These are phyloP conservation scores for Caenorhabditis uteleia DNA, from an alignment of 2,888 invertebrate species.

Conservation along the genomic window DNA sequence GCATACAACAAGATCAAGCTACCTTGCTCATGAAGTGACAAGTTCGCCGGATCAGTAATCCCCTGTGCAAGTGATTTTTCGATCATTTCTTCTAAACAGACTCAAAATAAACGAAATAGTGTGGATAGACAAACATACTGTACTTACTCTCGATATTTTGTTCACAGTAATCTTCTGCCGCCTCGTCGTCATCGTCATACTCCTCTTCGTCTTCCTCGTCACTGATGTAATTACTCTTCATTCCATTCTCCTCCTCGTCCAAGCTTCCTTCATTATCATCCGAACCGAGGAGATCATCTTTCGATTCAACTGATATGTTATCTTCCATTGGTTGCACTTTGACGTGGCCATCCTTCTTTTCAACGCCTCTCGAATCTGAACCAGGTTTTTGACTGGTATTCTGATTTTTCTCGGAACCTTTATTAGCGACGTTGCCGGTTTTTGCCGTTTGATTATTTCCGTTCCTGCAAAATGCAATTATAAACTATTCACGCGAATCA, in stretches of 20 bases:
- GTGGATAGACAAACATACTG: too few relatives aligned
- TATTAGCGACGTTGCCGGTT: slow-evolving; percentile 10
- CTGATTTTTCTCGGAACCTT: slow-evolving; percentile 22
- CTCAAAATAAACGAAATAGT: too few relatives aligned
- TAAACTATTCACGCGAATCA: neutral
- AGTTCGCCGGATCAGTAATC: too few relatives aligned
- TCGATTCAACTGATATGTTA: too few relatives aligned
- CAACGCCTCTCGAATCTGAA: neutral
- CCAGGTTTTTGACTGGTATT: slow-evolving; percentile 10
- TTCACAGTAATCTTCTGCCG: too few relatives aligned
- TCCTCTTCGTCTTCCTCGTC: neutral
- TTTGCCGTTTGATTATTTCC: slow-evolving; percentile 4
- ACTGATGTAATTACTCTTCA: slow-evolving; percentile 1
- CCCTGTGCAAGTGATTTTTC: too few relatives aligned
- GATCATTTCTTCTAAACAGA: too few relatives aligned
- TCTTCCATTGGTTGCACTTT: neutral
- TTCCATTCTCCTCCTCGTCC: neutral
- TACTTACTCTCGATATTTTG: too few relatives aligned
- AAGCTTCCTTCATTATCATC: slow-evolving; percentile 2
- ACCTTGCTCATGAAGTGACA: too few relatives aligned
- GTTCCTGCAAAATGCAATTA: neutral
- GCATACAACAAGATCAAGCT: too few relatives aligned
- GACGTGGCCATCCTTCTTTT: neutral
- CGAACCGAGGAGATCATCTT: neutral
- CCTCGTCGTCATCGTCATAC: slow-evolving; percentile 1